Conservation (phyloP, 2,797 vertebrate species). For the Hypotaenidia philippensis region DNA sequence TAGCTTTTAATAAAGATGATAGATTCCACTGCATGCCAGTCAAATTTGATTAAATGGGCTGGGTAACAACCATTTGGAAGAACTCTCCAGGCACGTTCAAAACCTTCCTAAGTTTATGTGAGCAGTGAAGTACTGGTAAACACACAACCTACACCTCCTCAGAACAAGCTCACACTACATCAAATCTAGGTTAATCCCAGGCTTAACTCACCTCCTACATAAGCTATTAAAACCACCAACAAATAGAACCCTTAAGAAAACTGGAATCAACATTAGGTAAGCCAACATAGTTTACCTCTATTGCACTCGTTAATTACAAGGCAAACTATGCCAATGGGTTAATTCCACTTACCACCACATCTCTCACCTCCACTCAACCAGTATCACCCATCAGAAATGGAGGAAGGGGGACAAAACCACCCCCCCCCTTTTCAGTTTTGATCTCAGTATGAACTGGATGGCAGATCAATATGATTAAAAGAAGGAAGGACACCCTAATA, state of each 20-base stretch:
- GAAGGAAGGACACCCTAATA: neutral
- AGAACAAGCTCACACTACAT: neutral
- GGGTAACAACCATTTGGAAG: neutral
- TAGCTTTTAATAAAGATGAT: neutral
- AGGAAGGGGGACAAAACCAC: neutral
- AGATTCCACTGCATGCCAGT: neutral
- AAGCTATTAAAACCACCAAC: neutral
- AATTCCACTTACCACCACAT: neutral
- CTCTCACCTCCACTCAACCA: neutral
- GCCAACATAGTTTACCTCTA: neutral
- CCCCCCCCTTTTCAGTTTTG: neutral
- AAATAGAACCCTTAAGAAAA: neutral
- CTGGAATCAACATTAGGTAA: neutral
- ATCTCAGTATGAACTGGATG: neutral
- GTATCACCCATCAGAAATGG: neutral
- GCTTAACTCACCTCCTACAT: neutral
- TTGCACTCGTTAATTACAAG: neutral
- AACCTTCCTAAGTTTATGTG: neutral
- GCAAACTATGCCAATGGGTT: neutral
- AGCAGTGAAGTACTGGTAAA: neutral
- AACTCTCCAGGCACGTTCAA: neutral
- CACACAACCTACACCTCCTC: neutral
- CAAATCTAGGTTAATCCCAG: neutral
- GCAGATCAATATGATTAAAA: fast-evolving
- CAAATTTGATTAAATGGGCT: neutral